phyloP scores from a whole-genome alignment of 2,888 invertebrate genomes.

The Lycophotia porphyrea region DNA sequence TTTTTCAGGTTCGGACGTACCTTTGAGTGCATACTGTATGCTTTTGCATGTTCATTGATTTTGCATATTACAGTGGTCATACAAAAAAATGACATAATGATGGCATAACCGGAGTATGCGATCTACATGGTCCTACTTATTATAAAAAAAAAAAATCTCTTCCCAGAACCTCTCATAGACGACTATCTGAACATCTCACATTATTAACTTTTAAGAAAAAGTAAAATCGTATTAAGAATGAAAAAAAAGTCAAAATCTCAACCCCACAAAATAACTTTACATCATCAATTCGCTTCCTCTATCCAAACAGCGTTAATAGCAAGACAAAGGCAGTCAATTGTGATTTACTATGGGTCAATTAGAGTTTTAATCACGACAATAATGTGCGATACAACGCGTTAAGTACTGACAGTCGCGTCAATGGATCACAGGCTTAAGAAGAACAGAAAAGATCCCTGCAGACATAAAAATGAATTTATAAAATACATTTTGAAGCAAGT shows the following conservation, averaged over 20 bases:
- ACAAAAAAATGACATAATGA: too few species aligned
- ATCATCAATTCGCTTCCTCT: slow-evolving; percentile 60
- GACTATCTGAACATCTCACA: not conserved
- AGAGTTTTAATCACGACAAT: slow-evolving; percentile 90
- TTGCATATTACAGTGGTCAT: not conserved
- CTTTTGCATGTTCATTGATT: not conserved
- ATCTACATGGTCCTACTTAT: not conserved
- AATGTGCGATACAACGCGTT: slow-evolving; percentile 85
- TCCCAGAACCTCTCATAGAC: not conserved
- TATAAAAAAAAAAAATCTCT: not conserved
- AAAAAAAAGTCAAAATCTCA: slow-evolving; percentile 5
- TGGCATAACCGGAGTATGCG: not conserved
- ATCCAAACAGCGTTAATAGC: slow-evolving; percentile 76
- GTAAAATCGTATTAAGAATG: not conserved
- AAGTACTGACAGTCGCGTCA: slow-evolving; percentile 82
- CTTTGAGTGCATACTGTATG: not conserved
- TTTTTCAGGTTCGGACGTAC: not conserved
- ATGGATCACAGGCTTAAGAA: slow-evolving; percentile 75
- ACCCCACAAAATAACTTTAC: slow-evolving; percentile 24
- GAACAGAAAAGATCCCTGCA: slow-evolving; percentile 5
- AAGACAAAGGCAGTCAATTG: slow-evolving; percentile 85
- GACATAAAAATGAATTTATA: not conserved
- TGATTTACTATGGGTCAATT: slow-evolving; percentile 89
- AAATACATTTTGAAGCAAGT: not conserved
- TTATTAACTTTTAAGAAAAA: not conserved